Percentiles rank a stretch among this genome's conserved stretches.
These are phyloP conservation scores for Archips crataeganus DNA, from an alignment of 2,888 invertebrate species.

Conservation along the genomic window DNA sequence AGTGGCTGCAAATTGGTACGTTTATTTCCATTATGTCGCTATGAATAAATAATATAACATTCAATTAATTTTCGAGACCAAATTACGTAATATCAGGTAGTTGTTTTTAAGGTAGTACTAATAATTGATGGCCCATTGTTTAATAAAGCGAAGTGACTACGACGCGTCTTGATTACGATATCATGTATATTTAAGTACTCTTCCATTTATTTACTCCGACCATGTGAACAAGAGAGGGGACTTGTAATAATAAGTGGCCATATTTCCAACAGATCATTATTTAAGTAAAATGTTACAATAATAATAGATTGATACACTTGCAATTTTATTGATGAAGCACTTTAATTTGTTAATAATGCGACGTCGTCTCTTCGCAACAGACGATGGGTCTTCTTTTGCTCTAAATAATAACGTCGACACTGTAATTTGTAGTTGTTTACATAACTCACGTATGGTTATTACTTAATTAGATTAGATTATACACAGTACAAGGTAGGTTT, in stretches of 20 bases:
- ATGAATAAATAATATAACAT: not conserved
- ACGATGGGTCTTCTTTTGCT: not conserved
- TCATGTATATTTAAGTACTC: too few relatives aligned
- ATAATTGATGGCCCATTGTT: not conserved
- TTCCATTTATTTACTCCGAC: too few relatives aligned
- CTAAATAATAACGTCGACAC: not conserved
- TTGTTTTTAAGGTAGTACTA: not conserved
- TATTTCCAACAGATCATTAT: too few relatives aligned
- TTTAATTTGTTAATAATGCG: not conserved
- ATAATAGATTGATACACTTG: too few relatives aligned
- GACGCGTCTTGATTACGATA: not conserved
- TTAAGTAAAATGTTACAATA: too few relatives aligned
- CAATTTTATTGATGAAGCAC: too few relatives aligned
- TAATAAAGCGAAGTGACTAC: not conserved
- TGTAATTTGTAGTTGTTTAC: not conserved
- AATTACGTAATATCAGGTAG: not conserved
- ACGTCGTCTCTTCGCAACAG: conserved; percentile 1
- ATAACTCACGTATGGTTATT: not conserved
- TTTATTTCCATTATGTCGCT: conserved; percentile 28
- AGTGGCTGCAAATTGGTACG: conserved; percentile 7
- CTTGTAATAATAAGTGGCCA: too few relatives aligned
- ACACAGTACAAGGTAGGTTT: not conserved
- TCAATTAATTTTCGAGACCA: not conserved
- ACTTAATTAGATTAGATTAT: not conserved
- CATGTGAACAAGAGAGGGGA: too few relatives aligned